Evolutionary conservation across 2,888 invertebrate species (phyloP), one percentile per base, ranked within the genome.

Genomic region (Clunio marinus): DNA sequence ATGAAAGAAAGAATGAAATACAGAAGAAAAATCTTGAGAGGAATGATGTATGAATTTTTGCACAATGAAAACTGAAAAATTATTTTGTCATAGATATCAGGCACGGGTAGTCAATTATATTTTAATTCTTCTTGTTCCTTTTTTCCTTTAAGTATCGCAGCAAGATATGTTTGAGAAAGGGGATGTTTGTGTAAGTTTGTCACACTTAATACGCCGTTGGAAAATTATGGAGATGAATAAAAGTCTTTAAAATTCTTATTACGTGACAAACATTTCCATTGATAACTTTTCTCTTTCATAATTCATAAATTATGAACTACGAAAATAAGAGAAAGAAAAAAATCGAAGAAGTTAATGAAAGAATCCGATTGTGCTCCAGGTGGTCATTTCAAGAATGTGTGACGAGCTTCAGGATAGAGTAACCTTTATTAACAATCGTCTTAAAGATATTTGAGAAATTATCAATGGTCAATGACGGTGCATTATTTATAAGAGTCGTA

Each of bases 101-200:
- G 66, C 66, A 66, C 66, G 66, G 66, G 66, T 35, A 66, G 55
- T 66, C 66, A 66, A 66, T 66, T 66, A 66, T 66, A 25, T 66
- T 66, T 66, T 66, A 66, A 66, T 66, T 66, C 55, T 46, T 66
- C 55, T 24, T 27, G 35, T 22, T 59, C 15, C 7, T 51, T 41
- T 25, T 62, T 15, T 24, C 7, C 37, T 41, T n/a, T n/a, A n/a
- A n/a, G n/a, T n/a, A n/a, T n/a, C n/a, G n/a, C n/a, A n/a, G n/a
- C n/a, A n/a, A n/a, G n/a, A n/a, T n/a, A n/a, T n/a, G n/a, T n/a
- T n/a, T n/a, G n/a, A n/a, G n/a, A n/a, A n/a, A n/a, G n/a, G n/a
- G n/a, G n/a, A n/a, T n/a, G n/a, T n/a, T n/a, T n/a, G n/a, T n/a
- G n/a, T n/a, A n/a, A n/a, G n/a, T n/a, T n/a, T n/a, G n/a, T n/a